Evolutionary conservation across 2,797 vertebrate genomes (phyloP).

Genomic region (Clarias fuscus): DNA sequence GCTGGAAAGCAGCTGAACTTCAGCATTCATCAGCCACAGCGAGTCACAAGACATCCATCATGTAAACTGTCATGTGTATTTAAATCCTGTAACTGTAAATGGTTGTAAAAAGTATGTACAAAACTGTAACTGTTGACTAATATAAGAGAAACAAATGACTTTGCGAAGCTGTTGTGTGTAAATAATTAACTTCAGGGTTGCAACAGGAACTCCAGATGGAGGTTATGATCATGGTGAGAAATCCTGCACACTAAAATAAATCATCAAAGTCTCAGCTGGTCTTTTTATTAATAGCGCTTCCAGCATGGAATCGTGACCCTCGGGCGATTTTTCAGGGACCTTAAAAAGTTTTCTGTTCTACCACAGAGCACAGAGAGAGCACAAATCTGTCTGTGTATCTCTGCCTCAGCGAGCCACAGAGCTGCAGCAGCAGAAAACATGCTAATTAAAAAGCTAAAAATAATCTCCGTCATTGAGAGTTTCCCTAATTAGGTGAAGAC

Average conservation of each 20-base stretch:
- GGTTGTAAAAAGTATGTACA: not conserved
- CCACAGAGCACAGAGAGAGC: not conserved
- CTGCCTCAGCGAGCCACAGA: not conserved
- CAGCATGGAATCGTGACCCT: not conserved
- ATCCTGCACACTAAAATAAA: not conserved
- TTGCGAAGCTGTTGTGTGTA: not conserved
- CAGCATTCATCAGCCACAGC: too few relatives aligned
- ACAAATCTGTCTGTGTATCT: not conserved
- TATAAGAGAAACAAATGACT: not conserved
- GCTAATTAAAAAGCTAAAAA: constrained; percentile 26
- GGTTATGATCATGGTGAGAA: not conserved
- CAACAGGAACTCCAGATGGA: not conserved
- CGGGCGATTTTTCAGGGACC: not conserved
- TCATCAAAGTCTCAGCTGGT: not conserved
- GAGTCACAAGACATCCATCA: too few relatives aligned
- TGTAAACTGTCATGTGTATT: too few relatives aligned
- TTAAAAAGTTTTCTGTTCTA: not conserved
- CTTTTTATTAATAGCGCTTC: not conserved
- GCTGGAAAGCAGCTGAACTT: too few relatives aligned
- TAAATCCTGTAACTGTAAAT: not conserved
- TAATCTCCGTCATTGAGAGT: constrained; percentile 21
- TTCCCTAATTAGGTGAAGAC: not conserved
- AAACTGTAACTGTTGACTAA: not conserved
- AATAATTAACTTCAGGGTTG: not conserved
- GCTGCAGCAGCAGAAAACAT: not conserved